Conservation (phyloP, 1,140 invertebrate species). For the Fopius arisanus region DNA sequence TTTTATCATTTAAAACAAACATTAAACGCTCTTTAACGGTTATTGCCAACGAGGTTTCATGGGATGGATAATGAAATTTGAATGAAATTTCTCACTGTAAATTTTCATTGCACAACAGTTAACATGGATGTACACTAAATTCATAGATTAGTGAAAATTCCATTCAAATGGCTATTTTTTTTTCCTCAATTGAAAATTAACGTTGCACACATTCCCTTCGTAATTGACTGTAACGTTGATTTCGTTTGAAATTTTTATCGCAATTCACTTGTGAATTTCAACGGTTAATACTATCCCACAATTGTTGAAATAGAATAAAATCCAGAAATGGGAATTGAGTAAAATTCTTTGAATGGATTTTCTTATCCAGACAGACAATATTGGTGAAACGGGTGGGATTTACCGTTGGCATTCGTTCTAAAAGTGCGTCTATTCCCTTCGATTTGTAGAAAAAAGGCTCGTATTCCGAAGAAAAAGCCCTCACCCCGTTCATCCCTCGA, state of each 20-base stretch:
- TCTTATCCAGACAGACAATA: neutral
- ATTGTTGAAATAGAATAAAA: neutral
- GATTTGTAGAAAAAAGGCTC: slow-evolving; percentile 9
- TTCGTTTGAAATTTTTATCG: no score
- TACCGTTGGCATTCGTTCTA: neutral
- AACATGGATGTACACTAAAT: no score
- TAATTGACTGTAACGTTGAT: no score
- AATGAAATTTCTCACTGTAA: neutral
- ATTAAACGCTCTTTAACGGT: neutral
- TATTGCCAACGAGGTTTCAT: neutral
- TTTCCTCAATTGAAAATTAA: no score
- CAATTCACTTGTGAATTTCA: no score
- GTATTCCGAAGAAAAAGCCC: neutral
- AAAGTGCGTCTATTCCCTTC: slow-evolving; percentile 9
- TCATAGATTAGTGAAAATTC: neutral
- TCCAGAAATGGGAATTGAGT: neutral
- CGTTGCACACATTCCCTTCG: no score
- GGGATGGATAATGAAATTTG: neutral
- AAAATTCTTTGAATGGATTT: neutral
- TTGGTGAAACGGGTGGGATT: slow-evolving; percentile 1
- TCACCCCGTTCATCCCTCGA: neutral
- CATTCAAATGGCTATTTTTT: no score
- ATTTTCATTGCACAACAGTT: neutral
- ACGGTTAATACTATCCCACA: no score
- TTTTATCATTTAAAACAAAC: neutral